A percentile compares a stretch with the other conserved stretches of the same genome.
Conservation (phyloP, 2,888 invertebrate genomes). For the Zaprionus obscuricornis region DNA sequence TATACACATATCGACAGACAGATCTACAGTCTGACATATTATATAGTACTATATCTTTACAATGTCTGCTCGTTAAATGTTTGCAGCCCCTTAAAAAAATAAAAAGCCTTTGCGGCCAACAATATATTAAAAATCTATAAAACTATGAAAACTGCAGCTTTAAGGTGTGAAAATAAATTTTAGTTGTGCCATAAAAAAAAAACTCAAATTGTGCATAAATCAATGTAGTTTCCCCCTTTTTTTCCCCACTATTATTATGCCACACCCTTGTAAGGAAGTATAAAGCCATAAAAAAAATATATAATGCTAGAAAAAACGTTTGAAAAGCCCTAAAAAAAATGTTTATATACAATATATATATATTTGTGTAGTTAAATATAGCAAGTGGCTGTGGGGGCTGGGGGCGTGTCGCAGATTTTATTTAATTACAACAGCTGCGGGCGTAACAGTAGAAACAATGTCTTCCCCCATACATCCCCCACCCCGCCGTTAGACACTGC, state of each 20-base stretch:
- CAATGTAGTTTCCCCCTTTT: slow-evolving; percentile 9
- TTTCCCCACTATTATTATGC: too few relatives aligned
- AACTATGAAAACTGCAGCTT: slow-evolving; percentile 21
- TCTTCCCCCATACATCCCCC: too few relatives aligned
- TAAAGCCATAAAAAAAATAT: slow-evolving; percentile 29
- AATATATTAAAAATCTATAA: slow-evolving; percentile 41
- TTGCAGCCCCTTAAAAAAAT: background rate
- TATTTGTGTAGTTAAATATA: background rate
- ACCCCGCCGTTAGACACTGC: too few relatives aligned
- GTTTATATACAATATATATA: too few relatives aligned
- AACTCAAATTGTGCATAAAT: slow-evolving; percentile 38
- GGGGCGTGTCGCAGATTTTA: slow-evolving; percentile 37
- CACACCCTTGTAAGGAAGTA: slow-evolving; percentile 21
- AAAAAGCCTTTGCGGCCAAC: background rate
- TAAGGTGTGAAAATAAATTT: slow-evolving; percentile 49
- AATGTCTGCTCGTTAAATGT: slow-evolving; percentile 39
- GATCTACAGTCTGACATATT: too few relatives aligned
- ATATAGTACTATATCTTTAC: too few relatives aligned
- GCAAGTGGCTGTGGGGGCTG: background rate
- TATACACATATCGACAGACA: too few relatives aligned
- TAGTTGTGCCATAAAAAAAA: slow-evolving; percentile 33
- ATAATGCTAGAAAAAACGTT: slow-evolving; percentile 27
- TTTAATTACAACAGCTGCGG: slow-evolving; percentile 63
- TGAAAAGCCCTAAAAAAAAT: slow-evolving; percentile 46
- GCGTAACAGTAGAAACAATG: slow-evolving; percentile 9